These are phyloP conservation scores for Tamandua tetradactyla DNA, from an alignment of 2,797 vertebrate species.

Conservation along the genomic window DNA sequence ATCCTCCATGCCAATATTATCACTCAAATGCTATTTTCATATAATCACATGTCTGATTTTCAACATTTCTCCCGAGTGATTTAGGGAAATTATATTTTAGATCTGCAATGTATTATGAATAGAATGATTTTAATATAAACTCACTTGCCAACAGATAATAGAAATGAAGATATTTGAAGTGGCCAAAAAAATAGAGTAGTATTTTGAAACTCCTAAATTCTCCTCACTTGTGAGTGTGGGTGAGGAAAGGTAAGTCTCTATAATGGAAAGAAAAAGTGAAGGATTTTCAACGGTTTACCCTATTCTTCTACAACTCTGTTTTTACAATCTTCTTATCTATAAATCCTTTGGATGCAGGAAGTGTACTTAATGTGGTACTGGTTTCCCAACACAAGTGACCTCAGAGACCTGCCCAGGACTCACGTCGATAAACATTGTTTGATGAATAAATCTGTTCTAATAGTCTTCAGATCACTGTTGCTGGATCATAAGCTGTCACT, in stretches of 20 bases:
- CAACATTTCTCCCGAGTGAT: not conserved
- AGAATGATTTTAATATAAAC: constrained; percentile 19
- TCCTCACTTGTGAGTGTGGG: not conserved
- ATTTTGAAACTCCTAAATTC: not conserved
- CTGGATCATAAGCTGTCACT: not conserved
- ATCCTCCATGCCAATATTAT: not conserved
- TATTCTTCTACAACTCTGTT: not conserved
- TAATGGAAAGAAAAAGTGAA: not conserved
- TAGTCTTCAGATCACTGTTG: not conserved
- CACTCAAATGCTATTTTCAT: not conserved
- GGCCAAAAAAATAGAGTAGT: not conserved
- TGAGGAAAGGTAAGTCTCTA: not conserved
- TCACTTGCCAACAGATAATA: constrained; percentile 29
- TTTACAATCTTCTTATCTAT: not conserved
- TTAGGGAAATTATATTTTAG: constrained; percentile 32
- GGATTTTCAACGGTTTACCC: not conserved
- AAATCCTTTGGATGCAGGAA: not conserved
- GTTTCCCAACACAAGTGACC: not conserved
- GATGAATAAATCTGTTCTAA: not conserved
- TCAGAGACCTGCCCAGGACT: not conserved
- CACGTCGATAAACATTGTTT: not conserved
- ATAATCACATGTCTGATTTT: not conserved
- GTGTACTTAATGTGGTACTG: not conserved
- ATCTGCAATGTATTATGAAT: not conserved
- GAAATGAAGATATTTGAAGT: constrained; percentile 20